phyloP scores from a whole-genome alignment of 2,797 vertebrate species.

The Gymnothorax reevesii region DNA sequence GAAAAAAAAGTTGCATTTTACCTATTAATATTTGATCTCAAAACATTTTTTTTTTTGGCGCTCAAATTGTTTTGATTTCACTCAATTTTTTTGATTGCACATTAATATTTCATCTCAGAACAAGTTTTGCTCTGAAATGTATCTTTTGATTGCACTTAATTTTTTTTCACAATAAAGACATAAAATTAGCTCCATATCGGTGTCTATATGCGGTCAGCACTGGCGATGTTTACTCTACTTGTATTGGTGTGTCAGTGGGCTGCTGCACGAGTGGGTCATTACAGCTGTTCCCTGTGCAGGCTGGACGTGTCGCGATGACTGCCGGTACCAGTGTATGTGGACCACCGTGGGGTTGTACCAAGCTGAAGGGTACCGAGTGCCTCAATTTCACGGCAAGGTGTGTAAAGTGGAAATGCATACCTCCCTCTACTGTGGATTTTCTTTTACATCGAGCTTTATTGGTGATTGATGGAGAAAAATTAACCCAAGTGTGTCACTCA shows the following conservation, averaged over 20 bases:
- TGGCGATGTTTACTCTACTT: not conserved
- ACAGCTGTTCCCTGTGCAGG: conserved; percentile 66
- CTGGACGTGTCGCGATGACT: conserved; percentile 93
- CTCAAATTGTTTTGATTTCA: too few relatives aligned
- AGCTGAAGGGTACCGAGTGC: conserved; percentile 85
- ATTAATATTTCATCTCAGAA: too few relatives aligned
- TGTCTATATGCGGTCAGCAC: not conserved
- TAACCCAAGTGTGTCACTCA: not conserved
- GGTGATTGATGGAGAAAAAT: not conserved
- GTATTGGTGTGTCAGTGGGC: not conserved
- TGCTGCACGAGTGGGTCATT: not conserved
- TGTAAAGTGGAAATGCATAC: conserved; percentile 5
- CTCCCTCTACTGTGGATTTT: not conserved
- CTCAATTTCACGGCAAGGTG: conserved; percentile 97
- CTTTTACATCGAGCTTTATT: not conserved
- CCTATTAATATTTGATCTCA: too few relatives aligned
- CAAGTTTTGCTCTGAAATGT: too few relatives aligned
- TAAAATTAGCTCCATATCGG: not conserved
- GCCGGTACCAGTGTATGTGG: conserved; percentile 97
- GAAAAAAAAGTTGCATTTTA: too few relatives aligned
- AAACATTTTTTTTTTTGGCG: too few relatives aligned
- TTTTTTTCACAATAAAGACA: too few relatives aligned
- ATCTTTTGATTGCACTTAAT: too few relatives aligned
- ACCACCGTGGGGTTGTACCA: conserved; percentile 87
- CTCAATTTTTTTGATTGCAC: too few relatives aligned